Base-by-base conservation (phyloP, 2,888 invertebrate genomes). In the Elgonia sp. region DNA sequence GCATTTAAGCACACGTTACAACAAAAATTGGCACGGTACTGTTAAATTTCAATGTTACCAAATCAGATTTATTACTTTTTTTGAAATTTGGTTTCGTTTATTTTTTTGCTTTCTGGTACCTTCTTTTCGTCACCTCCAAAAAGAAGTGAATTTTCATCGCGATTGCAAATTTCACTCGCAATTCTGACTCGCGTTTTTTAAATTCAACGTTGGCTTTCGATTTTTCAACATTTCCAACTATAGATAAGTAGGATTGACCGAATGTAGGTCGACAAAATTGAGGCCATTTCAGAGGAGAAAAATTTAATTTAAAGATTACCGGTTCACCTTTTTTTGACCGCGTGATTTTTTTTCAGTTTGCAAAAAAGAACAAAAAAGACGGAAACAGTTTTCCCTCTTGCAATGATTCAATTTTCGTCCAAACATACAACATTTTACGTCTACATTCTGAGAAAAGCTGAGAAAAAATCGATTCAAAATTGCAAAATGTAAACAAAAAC, bases 261-360 rank as follows among this genome's bases (percentile, higher is more conserved):
- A 76, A 80, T 77, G 76, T 87, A 75, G 80, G 84, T 84, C 70
- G n/a, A 84, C 75, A 70, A 87, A 87, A 87, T 84, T 80, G 84
- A 81, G 84, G 75, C 63, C 80, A 69, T 70, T 84, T 75, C 75
- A 67, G 57, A 37, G 80, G 76, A 84, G 79, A 73, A 70, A 87
- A 84, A 80, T 73, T 73, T 75, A 83, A 83, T 87, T 87, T 76
- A 75, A 70, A 76, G 63, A 77, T 86, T 73, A 81, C 29, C 46
- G 40, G 20, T 29, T 67, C 29, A 29, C 29, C 62, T 18, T 79
- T 67, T 12, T 50, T 55, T 69, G 46, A 37, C 21, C 42, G 42
- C 21, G 53, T 21, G 20, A 7, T 73, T 75, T 82, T 81, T 81
- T 55, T 20, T 40, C 4, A 39, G 46, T 20, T 67, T 21, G 20